phyloP scores from a whole-genome alignment of 2,113 vertebrate species.

The Tricholaema leucomelas region DNA sequence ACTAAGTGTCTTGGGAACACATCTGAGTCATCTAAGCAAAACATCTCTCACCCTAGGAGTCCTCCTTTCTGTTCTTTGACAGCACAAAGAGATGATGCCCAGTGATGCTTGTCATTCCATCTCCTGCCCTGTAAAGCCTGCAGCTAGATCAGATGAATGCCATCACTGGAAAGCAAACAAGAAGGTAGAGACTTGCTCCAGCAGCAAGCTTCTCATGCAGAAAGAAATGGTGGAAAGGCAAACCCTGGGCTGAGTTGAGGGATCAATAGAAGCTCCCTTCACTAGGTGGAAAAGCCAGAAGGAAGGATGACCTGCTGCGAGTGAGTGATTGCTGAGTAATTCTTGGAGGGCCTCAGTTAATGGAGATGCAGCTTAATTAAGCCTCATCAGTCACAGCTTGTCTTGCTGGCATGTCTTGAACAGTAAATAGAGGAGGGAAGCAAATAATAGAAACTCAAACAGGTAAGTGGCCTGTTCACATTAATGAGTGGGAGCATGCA shows the following conservation, averaged over 20 bases:
- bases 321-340: neutral
- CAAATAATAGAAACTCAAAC: neutral
- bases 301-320: neutral
- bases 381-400: neutral
- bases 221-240: neutral
- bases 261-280: neutral
- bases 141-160: neutral
- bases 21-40: neutral
- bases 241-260: neutral
- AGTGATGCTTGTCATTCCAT: neutral
- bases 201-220: neutral
- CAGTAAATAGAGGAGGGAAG: neutral
- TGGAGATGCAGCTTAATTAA: slow-evolving; percentile 32
- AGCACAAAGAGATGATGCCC: neutral
- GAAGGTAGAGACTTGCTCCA: neutral
- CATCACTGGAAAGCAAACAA: neutral
- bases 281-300: neutral
- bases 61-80: neutral
- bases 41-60: neutral
- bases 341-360: neutral
- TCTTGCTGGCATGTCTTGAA: neutral
- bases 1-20: neutral
- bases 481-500: fast-evolving
- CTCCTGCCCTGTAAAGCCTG: neutral
- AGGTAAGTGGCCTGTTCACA: neutral